Evolutionary conservation across 2,888 invertebrate genomes (phyloP).

Genomic region (Blera fallax): DNA sequence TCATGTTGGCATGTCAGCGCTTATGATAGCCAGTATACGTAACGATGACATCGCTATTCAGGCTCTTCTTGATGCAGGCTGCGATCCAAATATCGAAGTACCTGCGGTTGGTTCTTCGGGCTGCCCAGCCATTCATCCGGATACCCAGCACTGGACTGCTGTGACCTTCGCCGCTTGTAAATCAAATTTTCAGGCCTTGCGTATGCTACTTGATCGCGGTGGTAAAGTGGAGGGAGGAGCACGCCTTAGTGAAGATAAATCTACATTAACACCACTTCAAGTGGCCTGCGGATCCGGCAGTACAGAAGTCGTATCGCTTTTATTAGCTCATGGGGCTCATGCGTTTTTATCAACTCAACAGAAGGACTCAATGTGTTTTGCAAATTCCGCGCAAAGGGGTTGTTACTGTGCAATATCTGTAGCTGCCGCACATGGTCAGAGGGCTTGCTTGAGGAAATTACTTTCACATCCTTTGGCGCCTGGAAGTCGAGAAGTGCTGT

Average conservation of each 20-base stretch:
- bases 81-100: slow-evolving; percentile 91
- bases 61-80: slow-evolving; percentile 90
- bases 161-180: slow-evolving; percentile 89
- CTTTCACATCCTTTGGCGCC: slow-evolving; percentile 88
- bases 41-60: slow-evolving; percentile 90
- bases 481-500: slow-evolving; percentile 88
- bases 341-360: slow-evolving; percentile 93
- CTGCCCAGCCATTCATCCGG: slow-evolving; percentile 84
- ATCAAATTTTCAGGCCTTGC: slow-evolving; percentile 84
- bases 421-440: slow-evolving; percentile 93
- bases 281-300: slow-evolving; percentile 92
- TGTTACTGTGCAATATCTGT: slow-evolving; percentile 95
- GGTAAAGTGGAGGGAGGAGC: slow-evolving; percentile 94
- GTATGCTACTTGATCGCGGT: slow-evolving; percentile 89
- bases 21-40: slow-evolving; percentile 91
- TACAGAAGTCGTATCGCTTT: slow-evolving; percentile 89
- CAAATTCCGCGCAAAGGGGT: slow-evolving; percentile 92
- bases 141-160: slow-evolving; percentile 93
- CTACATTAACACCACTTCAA: slow-evolving; percentile 94
- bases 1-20: slow-evolving; percentile 89
- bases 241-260: slow-evolving; percentile 90
- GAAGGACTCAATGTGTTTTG: slow-evolving; percentile 92
- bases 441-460: slow-evolving; percentile 89
- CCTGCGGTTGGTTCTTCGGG: slow-evolving; percentile 82
- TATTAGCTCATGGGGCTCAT: slow-evolving; percentile 92